Conservation (phyloP, 2,888 invertebrate species). For the Leucophenga montana region DNA sequence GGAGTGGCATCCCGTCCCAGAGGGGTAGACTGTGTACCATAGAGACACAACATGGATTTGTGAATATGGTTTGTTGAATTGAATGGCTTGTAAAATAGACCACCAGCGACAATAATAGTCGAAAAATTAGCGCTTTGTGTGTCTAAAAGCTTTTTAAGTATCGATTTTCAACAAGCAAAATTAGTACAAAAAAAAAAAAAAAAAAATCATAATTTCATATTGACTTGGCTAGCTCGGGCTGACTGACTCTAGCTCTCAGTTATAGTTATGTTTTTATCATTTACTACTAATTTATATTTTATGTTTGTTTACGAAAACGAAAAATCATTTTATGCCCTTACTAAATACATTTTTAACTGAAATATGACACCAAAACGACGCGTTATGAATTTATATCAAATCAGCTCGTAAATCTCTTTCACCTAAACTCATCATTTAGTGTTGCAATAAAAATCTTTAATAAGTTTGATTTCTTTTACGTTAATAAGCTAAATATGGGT, state of each 20-base stretch:
- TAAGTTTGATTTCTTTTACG: background rate
- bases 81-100: constrained; percentile 56
- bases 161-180: constrained; percentile 54
- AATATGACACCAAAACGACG: constrained; percentile 7
- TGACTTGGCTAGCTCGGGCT: background rate
- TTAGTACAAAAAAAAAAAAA: too few species aligned
- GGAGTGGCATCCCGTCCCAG: background rate
- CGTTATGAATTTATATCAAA: background rate
- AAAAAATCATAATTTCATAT: constrained; percentile 65
- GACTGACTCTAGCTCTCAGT: too few species aligned
- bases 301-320: background rate
- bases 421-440: constrained; percentile 36
- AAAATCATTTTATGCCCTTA: background rate
- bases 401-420: constrained; percentile 39
- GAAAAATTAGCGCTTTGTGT: constrained; percentile 47
- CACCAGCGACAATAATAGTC: constrained; percentile 44
- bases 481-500: background rate
- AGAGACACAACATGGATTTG: background rate
- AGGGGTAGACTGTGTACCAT: background rate
- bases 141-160: constrained; percentile 5
- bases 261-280: constrained; percentile 3
- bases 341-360: constrained; percentile 1
- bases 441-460: constrained; percentile 34
- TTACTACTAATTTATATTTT: background rate
- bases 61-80: constrained; percentile 25